Evolutionary conservation across 2,113 vertebrate species (phyloP), one percentile per base, ranked within the genome.

Genomic region (Sinocyclocheilus grahami): DNA sequence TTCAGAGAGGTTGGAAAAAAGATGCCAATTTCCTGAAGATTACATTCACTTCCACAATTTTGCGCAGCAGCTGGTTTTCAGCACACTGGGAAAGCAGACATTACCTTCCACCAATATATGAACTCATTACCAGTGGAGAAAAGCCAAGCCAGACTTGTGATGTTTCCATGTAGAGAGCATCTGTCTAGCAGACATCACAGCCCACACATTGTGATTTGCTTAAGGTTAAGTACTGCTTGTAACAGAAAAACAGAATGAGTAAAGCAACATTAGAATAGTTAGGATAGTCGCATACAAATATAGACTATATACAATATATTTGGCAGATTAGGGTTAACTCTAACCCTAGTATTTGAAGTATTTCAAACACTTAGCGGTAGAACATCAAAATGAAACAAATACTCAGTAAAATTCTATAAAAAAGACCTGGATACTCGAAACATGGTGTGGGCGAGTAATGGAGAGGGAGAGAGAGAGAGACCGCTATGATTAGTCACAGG

Each of bases 91-190:
- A 78, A 37, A 69, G 80, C 1, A 71, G 51, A 71, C 51, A 85
- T 76, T 30, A 51, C 14, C 42, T 51, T 62, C 42, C 16, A 30
- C 7, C 39, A 82, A 67, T 65, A 48, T 67, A 67, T 82, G 16
- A 82, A 69, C n/a, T 82, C 80, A 69, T 82, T 82, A 82, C 22
- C 37, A 65, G 53, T 18, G 53, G 37, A 81, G 60, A 65, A 46
- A 65, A 81, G 42, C 24, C 14, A 42, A 82, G 62, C 16, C 51
- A 60, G 53, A 22, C 53, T 79, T 60, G 12, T 53, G n/a, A 24
- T 27, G 74, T 53, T n/a, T 42, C 60, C 24, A 51, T 69, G 39
- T 67, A 5, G 80, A 82, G 39, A 67, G 24, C 62, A 69, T 82
- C 80, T 82, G 80, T 42, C 22, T 51, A 6, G 13, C 62, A 27